Base-by-base conservation (phyloP, 2,113 vertebrate species). In the Scopus umbretta region DNA sequence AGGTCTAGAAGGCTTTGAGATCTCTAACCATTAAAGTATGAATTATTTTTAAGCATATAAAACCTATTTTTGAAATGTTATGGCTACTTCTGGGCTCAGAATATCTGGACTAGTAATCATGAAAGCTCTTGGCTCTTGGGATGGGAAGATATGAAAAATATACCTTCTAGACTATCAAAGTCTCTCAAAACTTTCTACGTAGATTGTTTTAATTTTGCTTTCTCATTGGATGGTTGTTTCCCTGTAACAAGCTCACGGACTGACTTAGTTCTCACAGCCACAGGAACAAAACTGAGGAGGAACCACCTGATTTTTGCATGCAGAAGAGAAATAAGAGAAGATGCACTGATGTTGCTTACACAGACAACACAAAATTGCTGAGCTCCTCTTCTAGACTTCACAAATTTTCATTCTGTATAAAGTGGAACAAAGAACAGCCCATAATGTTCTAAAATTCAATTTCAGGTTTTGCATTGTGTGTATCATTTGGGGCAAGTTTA, bases 11-110 rank as follows among this genome's bases (percentile, higher is more conserved):
- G n/a, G 67, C 47, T 92, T 94, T 29, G 11, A 94, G 79, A 40
- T 68, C 76, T 43, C 75, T 78, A 72, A 85, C 23, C 25, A 40
- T 80, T 94, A 90, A 78, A 80, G 26, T 70, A 74, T 68, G 61
- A 94, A 84, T 72, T 91, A 84, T 87, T 95, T 90, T 89, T 56
- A 75, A 89, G n/a, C 25, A 75, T 56, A 91, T 84, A 92, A 89
- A 95, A 65, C 30, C 65, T 86, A 52, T 84, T 89, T 94, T 91
- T 89, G 59, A 89, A 90, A 91, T 71, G 63, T 87, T 96, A 68
- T 2, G 0, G 38, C 40, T 89, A 84, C 52, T 82, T 84, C 80
- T 42, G 55, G 43, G 36, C 59, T 92, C 47, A 92, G 78, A 92
- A 86, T 88, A 81, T 88, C 75, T 82, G 52, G 55, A 63, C 72